Evolutionary conservation across 2,888 invertebrate genomes (phyloP).

Genomic region (Synanthedon myopaeformis): DNA sequence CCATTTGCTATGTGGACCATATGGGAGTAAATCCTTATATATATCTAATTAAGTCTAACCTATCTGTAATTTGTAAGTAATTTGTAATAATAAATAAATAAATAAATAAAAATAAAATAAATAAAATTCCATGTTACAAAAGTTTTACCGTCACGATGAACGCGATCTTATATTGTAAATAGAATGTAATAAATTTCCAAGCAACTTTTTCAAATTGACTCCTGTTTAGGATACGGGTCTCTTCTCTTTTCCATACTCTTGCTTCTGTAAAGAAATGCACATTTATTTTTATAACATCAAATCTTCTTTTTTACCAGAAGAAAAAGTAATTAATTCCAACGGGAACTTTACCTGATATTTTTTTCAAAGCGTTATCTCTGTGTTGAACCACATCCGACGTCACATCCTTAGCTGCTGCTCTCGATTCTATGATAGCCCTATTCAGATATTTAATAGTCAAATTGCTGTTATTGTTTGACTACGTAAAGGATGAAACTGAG

Average conservation of each 20-base stretch:
- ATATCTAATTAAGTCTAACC: too few species aligned
- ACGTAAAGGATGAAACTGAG: too few species aligned
- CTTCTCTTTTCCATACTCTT: constrained; percentile 18
- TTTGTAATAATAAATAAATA: too few species aligned
- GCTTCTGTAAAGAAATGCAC: constrained; percentile 19
- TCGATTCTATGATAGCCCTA: constrained; percentile 34
- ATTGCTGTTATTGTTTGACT: too few species aligned
- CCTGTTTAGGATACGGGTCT: constrained; percentile 7
- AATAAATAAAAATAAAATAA: too few species aligned
- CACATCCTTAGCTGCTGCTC: constrained; percentile 9
- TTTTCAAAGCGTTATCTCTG: constrained; percentile 18
- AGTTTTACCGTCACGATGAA: constrained; percentile 30
- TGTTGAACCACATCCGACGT: constrained; percentile 3
- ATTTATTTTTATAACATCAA: neutral
- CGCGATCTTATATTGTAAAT: constrained; percentile 23
- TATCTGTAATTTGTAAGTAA: too few species aligned
- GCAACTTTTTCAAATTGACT: constrained; percentile 22
- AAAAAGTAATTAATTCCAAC: too few species aligned
- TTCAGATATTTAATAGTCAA: neutral
- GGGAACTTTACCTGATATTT: constrained; percentile 18
- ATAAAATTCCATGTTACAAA: neutral
- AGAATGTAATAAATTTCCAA: constrained; percentile 38
- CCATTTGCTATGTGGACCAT: too few species aligned
- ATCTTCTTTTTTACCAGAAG: too few species aligned
- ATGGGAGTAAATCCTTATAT: too few species aligned